Evolutionary conservation across 2,113 vertebrate species (phyloP).

Genomic region (Alexandromys fortis): DNA sequence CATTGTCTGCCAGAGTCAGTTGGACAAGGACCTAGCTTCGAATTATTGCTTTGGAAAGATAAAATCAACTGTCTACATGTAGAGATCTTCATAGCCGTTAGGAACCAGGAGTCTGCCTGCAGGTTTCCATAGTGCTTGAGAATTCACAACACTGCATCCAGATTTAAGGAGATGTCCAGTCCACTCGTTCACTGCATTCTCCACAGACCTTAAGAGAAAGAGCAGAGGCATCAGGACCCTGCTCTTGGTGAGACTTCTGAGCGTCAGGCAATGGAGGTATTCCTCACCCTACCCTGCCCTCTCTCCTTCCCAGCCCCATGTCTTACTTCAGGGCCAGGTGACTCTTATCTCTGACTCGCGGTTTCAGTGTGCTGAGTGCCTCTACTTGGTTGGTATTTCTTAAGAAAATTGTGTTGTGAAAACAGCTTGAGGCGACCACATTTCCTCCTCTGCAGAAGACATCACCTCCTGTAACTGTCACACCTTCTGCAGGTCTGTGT

Average conservation of each 20-base stretch:
- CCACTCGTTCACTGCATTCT: not conserved
- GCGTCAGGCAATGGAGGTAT: not conserved
- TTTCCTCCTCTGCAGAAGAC: not conserved
- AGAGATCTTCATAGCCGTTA: not conserved
- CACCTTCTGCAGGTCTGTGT: not conserved
- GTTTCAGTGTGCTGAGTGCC: not conserved
- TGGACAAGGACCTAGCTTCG: not conserved
- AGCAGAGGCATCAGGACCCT: not conserved
- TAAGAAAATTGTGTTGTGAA: not conserved
- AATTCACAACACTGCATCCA: not conserved
- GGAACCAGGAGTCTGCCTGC: not conserved
- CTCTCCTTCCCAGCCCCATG: not conserved
- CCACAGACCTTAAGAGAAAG: not conserved
- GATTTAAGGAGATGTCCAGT: not conserved
- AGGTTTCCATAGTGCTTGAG: not conserved
- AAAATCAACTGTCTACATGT: not conserved
- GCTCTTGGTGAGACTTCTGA: not conserved
- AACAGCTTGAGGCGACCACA: not conserved
- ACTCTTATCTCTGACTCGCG: not conserved
- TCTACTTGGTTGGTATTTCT: not conserved
- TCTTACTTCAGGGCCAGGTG: not conserved
- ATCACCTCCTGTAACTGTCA: not conserved
- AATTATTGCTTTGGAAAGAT: not conserved
- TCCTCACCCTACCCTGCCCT: not conserved
- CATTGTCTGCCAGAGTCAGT: not conserved